phyloP scores from a whole-genome alignment of 1,140 invertebrate genomes.

The Monomorium pharaonis region DNA sequence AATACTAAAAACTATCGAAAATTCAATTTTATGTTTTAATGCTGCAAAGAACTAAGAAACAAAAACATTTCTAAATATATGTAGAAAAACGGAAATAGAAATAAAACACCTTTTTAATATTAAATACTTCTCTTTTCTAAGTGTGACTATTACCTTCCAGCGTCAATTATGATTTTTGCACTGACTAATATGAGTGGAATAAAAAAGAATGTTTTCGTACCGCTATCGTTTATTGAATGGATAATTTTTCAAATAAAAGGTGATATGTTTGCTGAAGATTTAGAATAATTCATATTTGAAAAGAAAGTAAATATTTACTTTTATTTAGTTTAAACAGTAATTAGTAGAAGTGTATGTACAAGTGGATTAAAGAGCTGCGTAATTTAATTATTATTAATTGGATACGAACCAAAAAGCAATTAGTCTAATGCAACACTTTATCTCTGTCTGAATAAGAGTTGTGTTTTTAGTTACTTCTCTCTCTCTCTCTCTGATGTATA shows the following conservation, averaged over 20 bases:
- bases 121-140: no score
- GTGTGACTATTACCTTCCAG: neutral
- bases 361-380: neutral
- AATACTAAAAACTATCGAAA: no score
- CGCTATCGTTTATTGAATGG: neutral
- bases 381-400: slow-evolving; percentile 19
- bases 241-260: neutral
- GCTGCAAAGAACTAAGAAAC: no score
- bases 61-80: no score
- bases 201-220: neutral
- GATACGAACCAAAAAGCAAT: slow-evolving; percentile 6
- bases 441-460: neutral
- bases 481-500: no score
- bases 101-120: no score
- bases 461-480: neutral
- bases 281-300: neutral
- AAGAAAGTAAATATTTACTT: neutral
- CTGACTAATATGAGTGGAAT: neutral
- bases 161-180: neutral
- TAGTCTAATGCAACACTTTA: slow-evolving; percentile 32
- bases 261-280: neutral
- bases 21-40: no score
- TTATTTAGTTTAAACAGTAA: neutral
- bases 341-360: neutral
- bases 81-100: no score